A percentile compares a stretch with the other conserved stretches of the same genome.
Evolutionary conservation across 2,797 vertebrate genomes (phyloP).

Genomic region (Neomorphus geoffroyi): DNA sequence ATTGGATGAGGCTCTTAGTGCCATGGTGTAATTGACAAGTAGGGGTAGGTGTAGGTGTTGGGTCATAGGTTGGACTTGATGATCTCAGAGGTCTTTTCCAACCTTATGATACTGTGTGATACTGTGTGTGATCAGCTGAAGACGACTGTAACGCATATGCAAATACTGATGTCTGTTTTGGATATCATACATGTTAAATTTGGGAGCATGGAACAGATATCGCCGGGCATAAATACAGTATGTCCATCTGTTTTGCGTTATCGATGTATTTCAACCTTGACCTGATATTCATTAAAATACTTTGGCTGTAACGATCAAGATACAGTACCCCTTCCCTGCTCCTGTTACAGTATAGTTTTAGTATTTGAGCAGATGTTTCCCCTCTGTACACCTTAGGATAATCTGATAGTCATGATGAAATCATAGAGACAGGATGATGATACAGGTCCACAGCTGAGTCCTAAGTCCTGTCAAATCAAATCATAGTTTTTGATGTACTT

Average conservation of each 20-base stretch:
- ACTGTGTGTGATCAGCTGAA: too few relatives aligned
- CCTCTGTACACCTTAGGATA: background rate
- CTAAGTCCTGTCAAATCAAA: background rate
- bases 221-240: background rate
- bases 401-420: background rate
- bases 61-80: too few relatives aligned
- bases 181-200: background rate
- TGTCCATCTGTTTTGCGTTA: background rate
- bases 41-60: too few relatives aligned
- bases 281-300: background rate
- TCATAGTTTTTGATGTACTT: background rate
- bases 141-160: background rate
- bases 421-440: background rate
- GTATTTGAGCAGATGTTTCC: background rate
- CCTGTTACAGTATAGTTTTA: background rate
- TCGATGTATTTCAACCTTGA: background rate
- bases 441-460: background rate
- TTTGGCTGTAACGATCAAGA: rapidly evolving
- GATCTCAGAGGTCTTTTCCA: too few relatives aligned
- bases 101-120: too few relatives aligned
- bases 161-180: background rate
- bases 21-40: too few relatives aligned
- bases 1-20: too few relatives aligned
- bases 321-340: background rate
- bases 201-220: background rate